Evolutionary conservation across 2,888 invertebrate genomes (phyloP), one percentile per base, ranked within the genome.

Genomic region (Sesamia inferens): DNA sequence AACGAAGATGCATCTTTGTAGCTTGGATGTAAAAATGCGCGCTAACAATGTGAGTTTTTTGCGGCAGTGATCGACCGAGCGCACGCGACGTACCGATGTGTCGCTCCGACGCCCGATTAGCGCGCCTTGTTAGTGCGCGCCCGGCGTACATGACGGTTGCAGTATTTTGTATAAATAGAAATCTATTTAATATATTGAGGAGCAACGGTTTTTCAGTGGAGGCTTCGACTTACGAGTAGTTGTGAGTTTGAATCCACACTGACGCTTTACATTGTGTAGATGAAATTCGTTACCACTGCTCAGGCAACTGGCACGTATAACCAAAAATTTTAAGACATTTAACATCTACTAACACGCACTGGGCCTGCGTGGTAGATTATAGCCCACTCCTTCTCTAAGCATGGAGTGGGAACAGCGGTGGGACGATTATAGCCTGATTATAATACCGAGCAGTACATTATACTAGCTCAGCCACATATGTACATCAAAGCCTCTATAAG

Each of bases 11-110:
- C 81, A 85, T 85, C 84, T 76, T 63, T 68, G 63, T 51, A 68
- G 70, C 61, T 64, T 58, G 61, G 68, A 44, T 64, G 75, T 81
- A 83, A 84, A 85, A 83, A 86, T 67, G 74, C 63, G 69, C 75
- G 65, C 82, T 86, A 86, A 86, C 86, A 85, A 86, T 71, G 80
- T 82, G 77, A 86, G 86, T 85, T 84, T 85, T 85, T 84, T 84
- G 78, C 78, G 79, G 78, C 79, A 74, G 78, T 87, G 88, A 89
- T 87, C 84, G 88, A 85, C 81, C 75, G 74, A 44, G 79, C 74
- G 88, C 89, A 87, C 88, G 89, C 89, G 88, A 89, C 85, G 82
- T 31, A 59, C 78, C 70, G 79, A 72, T 71, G 81, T 79, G 86
- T 82, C 86, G 83, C 76, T 76, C 76, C 65, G 69, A 85, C 82